Conservation (phyloP, 2,888 invertebrate species). For the Ypsolopha sequella region DNA sequence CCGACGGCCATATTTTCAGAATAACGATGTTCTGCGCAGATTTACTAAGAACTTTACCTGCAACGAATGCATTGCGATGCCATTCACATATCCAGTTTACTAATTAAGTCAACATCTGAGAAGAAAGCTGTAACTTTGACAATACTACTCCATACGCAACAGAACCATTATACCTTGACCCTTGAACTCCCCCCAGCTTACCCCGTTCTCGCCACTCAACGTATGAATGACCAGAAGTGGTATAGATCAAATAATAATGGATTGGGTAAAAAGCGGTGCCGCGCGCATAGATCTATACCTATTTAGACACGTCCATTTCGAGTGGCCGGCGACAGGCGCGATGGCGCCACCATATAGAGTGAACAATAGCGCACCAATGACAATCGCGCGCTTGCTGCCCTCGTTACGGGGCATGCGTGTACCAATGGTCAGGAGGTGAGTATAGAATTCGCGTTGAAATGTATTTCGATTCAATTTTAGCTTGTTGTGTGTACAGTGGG, state of each 20-base stretch:
- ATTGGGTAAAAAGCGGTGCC: slow-evolving; percentile 43
- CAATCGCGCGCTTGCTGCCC: slow-evolving; percentile 8
- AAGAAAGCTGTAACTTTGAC: slow-evolving; percentile 69
- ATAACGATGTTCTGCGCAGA: slow-evolving; percentile 54
- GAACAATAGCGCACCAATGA: slow-evolving; percentile 48
- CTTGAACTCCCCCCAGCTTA: slow-evolving; percentile 7
- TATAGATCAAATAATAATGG: slow-evolving; percentile 27
- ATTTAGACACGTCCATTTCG: slow-evolving; percentile 62
- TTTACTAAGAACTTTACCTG: slow-evolving; percentile 37
- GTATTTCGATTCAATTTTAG: too few species aligned
- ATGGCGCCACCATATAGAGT: slow-evolving; percentile 63
- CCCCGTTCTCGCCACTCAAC: neutral
- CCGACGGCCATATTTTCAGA: slow-evolving; percentile 58
- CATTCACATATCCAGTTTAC: slow-evolving; percentile 69
- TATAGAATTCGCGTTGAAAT: too few species aligned
- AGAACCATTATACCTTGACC: slow-evolving; percentile 30
- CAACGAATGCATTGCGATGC: slow-evolving; percentile 57
- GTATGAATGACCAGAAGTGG: slow-evolving; percentile 6
- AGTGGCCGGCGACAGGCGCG: slow-evolving; percentile 32
- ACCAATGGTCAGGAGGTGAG: slow-evolving; percentile 2
- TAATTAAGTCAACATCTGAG: slow-evolving; percentile 65
- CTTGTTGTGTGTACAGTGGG: too few species aligned
- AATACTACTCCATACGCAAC: slow-evolving; percentile 65
- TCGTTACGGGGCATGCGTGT: slow-evolving; percentile 2
- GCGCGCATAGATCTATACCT: slow-evolving; percentile 63